Percentiles rank a stretch among this genome's conserved stretches.
Conservation (phyloP, 2,113 vertebrate genomes). For the Notothenia rossii region DNA sequence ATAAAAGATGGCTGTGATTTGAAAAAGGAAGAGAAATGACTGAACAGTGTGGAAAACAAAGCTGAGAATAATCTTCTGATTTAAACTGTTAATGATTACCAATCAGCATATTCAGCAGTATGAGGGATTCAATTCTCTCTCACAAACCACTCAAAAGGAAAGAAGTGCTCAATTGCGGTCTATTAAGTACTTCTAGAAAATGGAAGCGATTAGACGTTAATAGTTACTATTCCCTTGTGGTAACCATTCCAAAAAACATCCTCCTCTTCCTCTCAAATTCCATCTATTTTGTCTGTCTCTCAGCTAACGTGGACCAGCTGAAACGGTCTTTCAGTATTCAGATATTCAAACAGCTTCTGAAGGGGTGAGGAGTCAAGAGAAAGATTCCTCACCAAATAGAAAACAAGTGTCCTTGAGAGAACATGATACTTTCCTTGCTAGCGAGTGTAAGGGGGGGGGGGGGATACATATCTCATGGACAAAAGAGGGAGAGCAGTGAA, state of each 20-base stretch:
- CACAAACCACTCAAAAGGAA: slow-evolving; percentile 23
- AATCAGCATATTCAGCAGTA: slow-evolving; percentile 21
- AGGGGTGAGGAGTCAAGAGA: slow-evolving; percentile 37
- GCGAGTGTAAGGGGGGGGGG: neutral
- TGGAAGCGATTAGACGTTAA: slow-evolving; percentile 54
- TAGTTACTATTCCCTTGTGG: slow-evolving; percentile 28
- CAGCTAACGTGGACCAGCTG: neutral
- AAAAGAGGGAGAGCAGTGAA: slow-evolving; percentile 34
- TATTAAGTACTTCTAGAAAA: slow-evolving; percentile 30
- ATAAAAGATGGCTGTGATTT: slow-evolving; percentile 15
- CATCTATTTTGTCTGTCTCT: slow-evolving; percentile 8
- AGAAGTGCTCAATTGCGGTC: neutral
- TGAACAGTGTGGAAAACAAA: neutral
- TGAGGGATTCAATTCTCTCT: slow-evolving; percentile 25
- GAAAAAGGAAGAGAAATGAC: neutral
- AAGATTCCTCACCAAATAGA: slow-evolving; percentile 53
- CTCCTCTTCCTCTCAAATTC: slow-evolving; percentile 20
- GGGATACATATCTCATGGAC: slow-evolving; percentile 22
- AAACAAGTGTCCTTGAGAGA: slow-evolving; percentile 60
- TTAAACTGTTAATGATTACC: slow-evolving; percentile 6
- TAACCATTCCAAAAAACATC: slow-evolving; percentile 41
- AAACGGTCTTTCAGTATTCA: slow-evolving; percentile 27
- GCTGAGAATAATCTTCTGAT: slow-evolving; percentile 12
- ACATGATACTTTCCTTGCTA: slow-evolving; percentile 17
- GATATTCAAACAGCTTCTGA: slow-evolving; percentile 53